These are phyloP conservation scores for Coelopa frigida DNA, from an alignment of 1,140 invertebrate species.

Conservation along the genomic window DNA sequence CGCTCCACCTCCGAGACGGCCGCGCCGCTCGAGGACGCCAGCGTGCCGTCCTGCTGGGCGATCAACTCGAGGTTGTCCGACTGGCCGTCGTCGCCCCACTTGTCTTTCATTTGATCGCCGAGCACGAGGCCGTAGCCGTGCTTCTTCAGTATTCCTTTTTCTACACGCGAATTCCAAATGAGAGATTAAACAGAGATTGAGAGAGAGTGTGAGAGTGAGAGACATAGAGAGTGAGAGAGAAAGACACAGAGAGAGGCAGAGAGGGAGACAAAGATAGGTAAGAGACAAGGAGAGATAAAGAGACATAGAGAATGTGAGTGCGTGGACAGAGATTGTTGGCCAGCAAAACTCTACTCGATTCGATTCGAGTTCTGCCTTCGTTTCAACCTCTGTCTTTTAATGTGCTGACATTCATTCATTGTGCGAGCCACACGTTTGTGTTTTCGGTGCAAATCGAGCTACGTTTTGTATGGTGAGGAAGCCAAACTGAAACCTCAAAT, in stretches of 20 bases:
- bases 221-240: not conserved
- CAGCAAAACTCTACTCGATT: too few relatives aligned
- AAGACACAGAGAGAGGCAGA: not conserved
- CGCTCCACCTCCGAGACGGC: slow-evolving; percentile 70
- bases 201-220: slow-evolving; percentile 7
- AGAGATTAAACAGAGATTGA: slow-evolving; percentile 2
- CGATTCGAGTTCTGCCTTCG: too few relatives aligned
- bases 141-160: slow-evolving; percentile 86
- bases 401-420: too few relatives aligned
- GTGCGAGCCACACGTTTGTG: too few relatives aligned
- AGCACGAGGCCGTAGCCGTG: slow-evolving; percentile 68
- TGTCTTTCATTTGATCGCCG: slow-evolving; percentile 55
- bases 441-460: too few relatives aligned
- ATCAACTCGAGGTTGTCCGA: slow-evolving; percentile 64
- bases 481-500: too few relatives aligned
- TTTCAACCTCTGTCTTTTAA: too few relatives aligned
- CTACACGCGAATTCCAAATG: too few relatives aligned
- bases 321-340: too few relatives aligned
- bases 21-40: slow-evolving; percentile 50
- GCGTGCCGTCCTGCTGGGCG: slow-evolving; percentile 59
- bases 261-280: slow-evolving; percentile 3
- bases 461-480: too few relatives aligned
- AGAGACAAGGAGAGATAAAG: not conserved
- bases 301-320: not conserved
- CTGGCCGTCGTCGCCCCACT: slow-evolving; percentile 64